Conservation (phyloP, 2,113 vertebrate species). For the Corvus moneduloides region DNA sequence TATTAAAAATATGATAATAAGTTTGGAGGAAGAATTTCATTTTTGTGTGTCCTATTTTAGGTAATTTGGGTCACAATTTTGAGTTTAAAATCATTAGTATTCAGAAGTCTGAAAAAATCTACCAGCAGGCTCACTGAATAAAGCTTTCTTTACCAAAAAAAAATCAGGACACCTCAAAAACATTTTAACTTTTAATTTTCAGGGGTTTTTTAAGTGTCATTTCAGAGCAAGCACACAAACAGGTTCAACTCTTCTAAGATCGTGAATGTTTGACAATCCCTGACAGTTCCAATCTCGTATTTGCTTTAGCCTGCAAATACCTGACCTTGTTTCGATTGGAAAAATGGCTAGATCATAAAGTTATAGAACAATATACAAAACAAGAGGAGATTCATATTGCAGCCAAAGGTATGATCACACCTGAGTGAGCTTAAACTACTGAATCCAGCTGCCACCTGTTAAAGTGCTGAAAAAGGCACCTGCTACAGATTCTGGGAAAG, state of each 20-base stretch:
- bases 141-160: neutral
- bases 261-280: neutral
- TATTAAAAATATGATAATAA: neutral
- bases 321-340: neutral
- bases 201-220: neutral
- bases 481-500: neutral
- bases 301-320: neutral
- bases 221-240: neutral
- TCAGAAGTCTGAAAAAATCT: neutral
- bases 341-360: neutral
- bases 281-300: accelerated
- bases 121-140: neutral
- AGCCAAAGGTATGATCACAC: neutral
- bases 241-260: neutral
- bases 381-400: neutral
- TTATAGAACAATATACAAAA: neutral
- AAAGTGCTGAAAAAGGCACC: neutral
- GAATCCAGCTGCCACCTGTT: neutral
- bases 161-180: neutral
- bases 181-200: neutral
- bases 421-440: neutral
- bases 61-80: neutral
- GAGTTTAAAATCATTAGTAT: neutral
- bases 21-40: neutral
- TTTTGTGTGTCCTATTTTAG: neutral